Evolutionary conservation across 2,113 vertebrate genomes (phyloP).

Genomic region (Rhadina sibilatrix): DNA sequence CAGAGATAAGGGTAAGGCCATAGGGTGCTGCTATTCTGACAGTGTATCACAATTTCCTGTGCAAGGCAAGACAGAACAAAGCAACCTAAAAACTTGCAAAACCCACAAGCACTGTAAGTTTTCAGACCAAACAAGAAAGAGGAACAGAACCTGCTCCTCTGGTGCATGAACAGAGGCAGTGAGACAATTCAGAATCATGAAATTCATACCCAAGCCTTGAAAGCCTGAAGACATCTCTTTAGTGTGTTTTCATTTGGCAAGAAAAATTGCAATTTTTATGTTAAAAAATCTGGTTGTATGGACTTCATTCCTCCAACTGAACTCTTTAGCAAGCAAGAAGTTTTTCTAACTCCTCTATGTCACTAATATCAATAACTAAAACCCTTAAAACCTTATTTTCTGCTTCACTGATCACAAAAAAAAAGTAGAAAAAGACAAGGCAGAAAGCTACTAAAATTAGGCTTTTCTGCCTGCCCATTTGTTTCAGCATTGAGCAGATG

Average conservation of each 20-base stretch:
- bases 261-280: background rate
- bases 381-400: background rate
- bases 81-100: background rate
- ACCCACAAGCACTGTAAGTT: background rate
- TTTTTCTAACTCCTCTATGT: background rate
- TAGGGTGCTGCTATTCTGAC: background rate
- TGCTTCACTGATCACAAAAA: background rate
- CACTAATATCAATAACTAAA: background rate
- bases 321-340: background rate
- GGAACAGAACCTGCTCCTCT: background rate
- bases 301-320: background rate
- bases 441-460: background rate
- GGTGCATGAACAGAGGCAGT: background rate
- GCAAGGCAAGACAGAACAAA: background rate
- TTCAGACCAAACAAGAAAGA: background rate
- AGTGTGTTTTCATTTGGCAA: background rate
- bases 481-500: background rate
- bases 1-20: background rate
- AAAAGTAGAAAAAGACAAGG: background rate
- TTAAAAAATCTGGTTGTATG: background rate
- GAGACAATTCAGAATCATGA: background rate
- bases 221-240: background rate
- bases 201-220: background rate
- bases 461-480: background rate
- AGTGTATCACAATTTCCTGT: slow-evolving; percentile 9